phyloP scores from a whole-genome alignment of 2,113 vertebrate species.

The Melospiza georgiana region DNA sequence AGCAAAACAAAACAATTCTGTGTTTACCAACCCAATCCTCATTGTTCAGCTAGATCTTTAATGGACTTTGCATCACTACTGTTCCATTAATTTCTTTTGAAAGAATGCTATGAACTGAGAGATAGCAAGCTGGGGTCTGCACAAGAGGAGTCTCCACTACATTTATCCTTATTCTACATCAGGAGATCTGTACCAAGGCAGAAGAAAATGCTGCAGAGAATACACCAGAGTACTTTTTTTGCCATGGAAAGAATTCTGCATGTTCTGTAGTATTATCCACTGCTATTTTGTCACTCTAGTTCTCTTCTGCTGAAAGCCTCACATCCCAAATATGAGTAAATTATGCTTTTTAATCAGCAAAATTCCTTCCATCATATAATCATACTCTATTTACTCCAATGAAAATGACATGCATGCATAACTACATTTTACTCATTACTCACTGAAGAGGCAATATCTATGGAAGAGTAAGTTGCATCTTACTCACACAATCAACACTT shows the following conservation, averaged over 20 bases:
- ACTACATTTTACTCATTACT: neutral
- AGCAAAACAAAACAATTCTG: neutral
- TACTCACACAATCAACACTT: neutral
- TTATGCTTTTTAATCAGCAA: neutral
- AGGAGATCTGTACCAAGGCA: neutral
- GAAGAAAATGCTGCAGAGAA: neutral
- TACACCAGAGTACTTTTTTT: neutral
- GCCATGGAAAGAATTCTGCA: neutral
- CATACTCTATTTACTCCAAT: neutral
- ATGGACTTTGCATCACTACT: neutral
- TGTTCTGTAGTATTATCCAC: neutral
- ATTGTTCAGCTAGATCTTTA: neutral
- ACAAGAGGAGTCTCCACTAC: neutral
- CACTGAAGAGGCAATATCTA: neutral
- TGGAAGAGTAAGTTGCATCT: neutral
- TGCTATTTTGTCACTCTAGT: neutral
- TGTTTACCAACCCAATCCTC: neutral
- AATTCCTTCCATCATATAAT: neutral
- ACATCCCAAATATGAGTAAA: neutral
- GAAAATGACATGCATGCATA: neutral
- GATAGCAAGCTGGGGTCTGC: neutral
- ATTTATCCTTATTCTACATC: neutral
- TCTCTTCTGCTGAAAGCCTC: neutral
- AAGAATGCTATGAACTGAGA: neutral
- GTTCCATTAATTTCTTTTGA: neutral